A percentile compares a stretch with the other conserved stretches of the same genome.
These are phyloP conservation scores for Melopsittacus undulatus DNA, from an alignment of 2,797 vertebrate species.

Conservation along the genomic window DNA sequence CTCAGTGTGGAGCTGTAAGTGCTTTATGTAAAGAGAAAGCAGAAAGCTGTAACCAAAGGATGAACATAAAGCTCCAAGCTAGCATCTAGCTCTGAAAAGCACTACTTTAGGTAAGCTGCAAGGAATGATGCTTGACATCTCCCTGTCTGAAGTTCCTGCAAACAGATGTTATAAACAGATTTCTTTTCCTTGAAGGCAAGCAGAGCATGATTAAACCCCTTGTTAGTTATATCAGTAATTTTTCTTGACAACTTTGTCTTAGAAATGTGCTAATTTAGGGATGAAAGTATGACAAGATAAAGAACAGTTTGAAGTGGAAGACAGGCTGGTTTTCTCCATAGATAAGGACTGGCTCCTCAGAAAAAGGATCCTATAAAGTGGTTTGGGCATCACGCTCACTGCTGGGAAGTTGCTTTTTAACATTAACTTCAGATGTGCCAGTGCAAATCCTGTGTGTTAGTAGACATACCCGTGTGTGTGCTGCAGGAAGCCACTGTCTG, in stretches of 20 bases:
- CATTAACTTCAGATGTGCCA: not conserved
- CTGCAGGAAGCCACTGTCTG: not conserved
- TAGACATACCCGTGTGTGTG: rapidly evolving
- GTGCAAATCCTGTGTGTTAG: not conserved
- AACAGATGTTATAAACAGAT: constrained; percentile 36
- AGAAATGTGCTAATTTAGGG: constrained; percentile 41
- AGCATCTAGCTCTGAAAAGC: not conserved
- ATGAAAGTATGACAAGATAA: constrained; percentile 35
- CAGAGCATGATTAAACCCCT: not conserved
- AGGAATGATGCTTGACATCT: not conserved
- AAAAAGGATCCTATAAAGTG: not conserved
- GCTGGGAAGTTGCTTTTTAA: not conserved
- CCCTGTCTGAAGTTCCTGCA: not conserved
- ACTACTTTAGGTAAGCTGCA: not conserved
- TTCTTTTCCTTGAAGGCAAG: not conserved
- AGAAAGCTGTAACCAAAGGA: not conserved
- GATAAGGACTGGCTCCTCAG: not conserved
- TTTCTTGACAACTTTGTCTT: constrained; percentile 41
- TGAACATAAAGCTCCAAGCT: not conserved
- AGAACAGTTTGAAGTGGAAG: constrained; percentile 11
- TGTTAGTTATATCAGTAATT: constrained; percentile 1
- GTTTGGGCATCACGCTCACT: not conserved
- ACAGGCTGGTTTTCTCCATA: not conserved
- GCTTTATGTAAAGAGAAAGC: constrained; percentile 11
- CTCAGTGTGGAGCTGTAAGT: not conserved